Conservation (phyloP, 92 coral and sea anemone species). For the Zoanthus gigantus region DNA sequence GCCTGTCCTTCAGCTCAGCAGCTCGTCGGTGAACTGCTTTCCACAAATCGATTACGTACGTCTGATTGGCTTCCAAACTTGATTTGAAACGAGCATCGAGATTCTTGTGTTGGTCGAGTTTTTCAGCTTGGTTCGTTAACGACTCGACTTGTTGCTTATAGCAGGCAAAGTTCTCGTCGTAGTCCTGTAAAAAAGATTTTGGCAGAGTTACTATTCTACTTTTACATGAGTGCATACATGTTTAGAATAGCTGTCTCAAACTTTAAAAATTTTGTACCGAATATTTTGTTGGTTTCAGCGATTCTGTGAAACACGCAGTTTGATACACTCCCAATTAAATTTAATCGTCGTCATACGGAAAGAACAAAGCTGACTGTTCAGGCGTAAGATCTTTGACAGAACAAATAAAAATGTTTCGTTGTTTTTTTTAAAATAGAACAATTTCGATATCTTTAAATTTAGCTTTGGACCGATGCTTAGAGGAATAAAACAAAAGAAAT, state of each 20-base stretch:
- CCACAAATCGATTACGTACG: slow-evolving; percentile 78
- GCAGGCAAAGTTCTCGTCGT: slow-evolving; percentile 68
- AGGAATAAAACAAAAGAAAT: no score
- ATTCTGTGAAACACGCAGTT: no score
- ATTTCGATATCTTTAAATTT: no score
- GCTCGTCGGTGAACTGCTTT: slow-evolving; percentile 65
- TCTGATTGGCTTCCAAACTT: slow-evolving; percentile 77
- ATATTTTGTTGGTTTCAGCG: no score
- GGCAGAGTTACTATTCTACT: neutral
- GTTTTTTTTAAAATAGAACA: no score
- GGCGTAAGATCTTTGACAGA: no score
- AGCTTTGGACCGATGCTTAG: no score
- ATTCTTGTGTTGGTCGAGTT: slow-evolving; percentile 70
- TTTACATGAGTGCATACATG: neutral
- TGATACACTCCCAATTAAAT: no score
- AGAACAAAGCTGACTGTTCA: no score
- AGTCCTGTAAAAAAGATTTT: slow-evolving; percentile 61
- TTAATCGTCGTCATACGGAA: no score
- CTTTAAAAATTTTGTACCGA: no score
- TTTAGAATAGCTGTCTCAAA: neutral
- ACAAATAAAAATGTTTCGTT: no score
- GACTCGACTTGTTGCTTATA: slow-evolving; percentile 71
- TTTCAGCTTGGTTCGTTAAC: slow-evolving; percentile 74
- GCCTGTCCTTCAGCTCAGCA: slow-evolving; percentile 74
- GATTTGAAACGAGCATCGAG: slow-evolving; percentile 59